These are phyloP conservation scores for Hyposoter didymator DNA, from an alignment of 2,888 invertebrate species.

Conservation along the genomic window DNA sequence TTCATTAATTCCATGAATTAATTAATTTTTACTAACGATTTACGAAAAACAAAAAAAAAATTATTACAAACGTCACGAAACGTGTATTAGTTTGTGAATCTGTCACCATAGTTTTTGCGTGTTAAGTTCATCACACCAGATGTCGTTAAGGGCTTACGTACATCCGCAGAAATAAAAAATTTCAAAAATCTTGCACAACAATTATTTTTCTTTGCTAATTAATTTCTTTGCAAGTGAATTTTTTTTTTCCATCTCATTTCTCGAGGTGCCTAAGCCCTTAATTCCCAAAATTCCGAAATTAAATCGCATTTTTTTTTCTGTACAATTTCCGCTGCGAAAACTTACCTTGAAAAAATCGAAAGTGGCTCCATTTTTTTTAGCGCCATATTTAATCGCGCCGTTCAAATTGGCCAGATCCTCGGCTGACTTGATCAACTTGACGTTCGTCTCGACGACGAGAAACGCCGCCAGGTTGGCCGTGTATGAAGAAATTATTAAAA, in stretches of 20 bases:
- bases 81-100: not conserved
- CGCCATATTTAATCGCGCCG: constrained; percentile 92
- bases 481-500: constrained; percentile 96
- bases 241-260: not conserved
- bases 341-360: constrained; percentile 94
- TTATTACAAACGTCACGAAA: not conserved
- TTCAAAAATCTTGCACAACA: too few relatives aligned
- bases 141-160: not conserved
- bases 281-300: not conserved
- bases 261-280: not conserved
- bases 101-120: not conserved
- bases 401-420: constrained; percentile 93
- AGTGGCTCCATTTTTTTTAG: constrained; percentile 93
- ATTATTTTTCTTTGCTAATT: too few relatives aligned
- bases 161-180: not conserved
- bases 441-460: constrained; percentile 90
- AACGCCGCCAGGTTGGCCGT: constrained; percentile 98
- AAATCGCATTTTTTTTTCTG: not conserved
- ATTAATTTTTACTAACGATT: not conserved
- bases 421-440: constrained; percentile 90
- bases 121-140: not conserved
- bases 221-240: too few relatives aligned
- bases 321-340: not conserved
- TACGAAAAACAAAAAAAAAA: not conserved
- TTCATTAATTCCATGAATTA: not conserved